Evolutionary conservation across 1,140 invertebrate species (phyloP).

Genomic region (Goniozus legneri): DNA sequence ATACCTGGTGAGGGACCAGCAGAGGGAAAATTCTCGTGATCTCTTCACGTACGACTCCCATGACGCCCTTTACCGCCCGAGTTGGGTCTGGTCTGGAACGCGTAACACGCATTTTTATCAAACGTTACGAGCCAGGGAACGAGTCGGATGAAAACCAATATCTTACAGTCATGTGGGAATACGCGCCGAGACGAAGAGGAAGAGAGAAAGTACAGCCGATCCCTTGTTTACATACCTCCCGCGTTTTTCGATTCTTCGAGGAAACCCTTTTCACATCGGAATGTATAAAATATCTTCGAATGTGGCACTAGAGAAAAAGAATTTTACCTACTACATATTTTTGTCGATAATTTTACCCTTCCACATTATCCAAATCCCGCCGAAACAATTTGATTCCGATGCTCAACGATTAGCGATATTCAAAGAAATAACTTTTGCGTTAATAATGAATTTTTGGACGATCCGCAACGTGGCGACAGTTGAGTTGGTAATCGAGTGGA

Average conservation of each 20-base stretch:
- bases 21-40: conserved; percentile 52
- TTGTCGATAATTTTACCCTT: too few species aligned
- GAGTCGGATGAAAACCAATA: conserved; percentile 54
- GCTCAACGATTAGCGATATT: too few species aligned
- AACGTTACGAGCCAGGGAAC: conserved; percentile 53
- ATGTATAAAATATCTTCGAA: too few species aligned
- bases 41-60: conserved; percentile 48
- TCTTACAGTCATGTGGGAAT: conserved; percentile 48
- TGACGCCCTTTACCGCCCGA: conserved; percentile 45
- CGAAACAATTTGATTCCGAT: conserved; percentile 12
- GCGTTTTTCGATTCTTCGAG: conserved; percentile 9
- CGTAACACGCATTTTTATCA: conserved; percentile 56
- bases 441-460: too few species aligned
- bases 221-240: conserved; percentile 32
- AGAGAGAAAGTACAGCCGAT: background rate
- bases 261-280: conserved; percentile 1
- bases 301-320: too few species aligned
- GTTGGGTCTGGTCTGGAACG: conserved; percentile 43
- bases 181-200: conserved; percentile 9
- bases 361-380: too few species aligned
- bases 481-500: too few species aligned
- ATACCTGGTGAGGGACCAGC: conserved; percentile 29
- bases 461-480: too few species aligned
- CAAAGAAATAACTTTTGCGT: too few species aligned
- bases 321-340: too few species aligned